phyloP scores from a whole-genome alignment of 1,140 invertebrate species.

The Ooceraea biroi region DNA sequence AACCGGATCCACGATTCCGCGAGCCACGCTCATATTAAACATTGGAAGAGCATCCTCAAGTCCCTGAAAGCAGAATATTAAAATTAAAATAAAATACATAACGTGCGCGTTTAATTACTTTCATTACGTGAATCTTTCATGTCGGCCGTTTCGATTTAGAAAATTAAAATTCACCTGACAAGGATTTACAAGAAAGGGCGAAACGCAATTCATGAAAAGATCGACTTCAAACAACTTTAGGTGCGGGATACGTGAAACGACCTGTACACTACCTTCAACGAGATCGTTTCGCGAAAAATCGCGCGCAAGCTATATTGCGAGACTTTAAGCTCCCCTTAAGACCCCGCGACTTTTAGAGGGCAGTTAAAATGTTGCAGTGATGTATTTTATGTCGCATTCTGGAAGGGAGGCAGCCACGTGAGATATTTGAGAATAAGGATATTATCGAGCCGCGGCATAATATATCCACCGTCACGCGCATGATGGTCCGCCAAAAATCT shows the following conservation, averaged over 20 bases:
- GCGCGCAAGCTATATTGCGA: neutral
- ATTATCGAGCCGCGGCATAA: neutral
- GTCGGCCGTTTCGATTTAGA: neutral
- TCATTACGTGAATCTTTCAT: neutral
- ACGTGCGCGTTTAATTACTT: neutral
- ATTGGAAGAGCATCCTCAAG: neutral
- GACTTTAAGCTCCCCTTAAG: neutral
- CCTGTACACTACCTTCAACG: neutral
- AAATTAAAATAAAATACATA: neutral
- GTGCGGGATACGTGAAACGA: neutral
- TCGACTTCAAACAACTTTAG: neutral
- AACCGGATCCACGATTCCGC: neutral
- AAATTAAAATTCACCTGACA: too few relatives aligned
- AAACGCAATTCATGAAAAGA: too few relatives aligned
- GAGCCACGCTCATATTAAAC: too few relatives aligned
- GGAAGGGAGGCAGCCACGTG: neutral
- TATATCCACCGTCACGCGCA: neutral
- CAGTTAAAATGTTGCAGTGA: neutral
- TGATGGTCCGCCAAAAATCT: neutral
- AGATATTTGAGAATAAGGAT: neutral
- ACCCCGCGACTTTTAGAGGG: neutral
- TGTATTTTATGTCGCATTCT: neutral
- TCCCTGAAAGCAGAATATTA: constrained; percentile 14
- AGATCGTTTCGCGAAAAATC: constrained; percentile 5
- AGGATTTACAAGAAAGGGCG: too few relatives aligned